Conservation (phyloP, 2,113 vertebrate species). For the Sterna hirundo region DNA sequence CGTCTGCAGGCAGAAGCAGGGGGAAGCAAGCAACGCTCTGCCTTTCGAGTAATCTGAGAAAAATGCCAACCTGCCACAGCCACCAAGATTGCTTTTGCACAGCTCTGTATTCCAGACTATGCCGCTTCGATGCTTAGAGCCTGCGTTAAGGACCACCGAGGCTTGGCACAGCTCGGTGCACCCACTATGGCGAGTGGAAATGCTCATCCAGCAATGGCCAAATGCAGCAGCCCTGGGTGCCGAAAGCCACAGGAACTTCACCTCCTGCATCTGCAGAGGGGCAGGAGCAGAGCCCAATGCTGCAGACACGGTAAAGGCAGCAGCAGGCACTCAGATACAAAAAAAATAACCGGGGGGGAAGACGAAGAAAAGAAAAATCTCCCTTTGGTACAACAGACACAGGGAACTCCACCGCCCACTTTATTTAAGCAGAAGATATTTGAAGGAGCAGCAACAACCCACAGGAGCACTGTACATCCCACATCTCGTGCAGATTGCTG, state of each 20-base stretch:
- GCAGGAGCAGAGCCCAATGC: background rate
- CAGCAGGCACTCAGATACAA: background rate
- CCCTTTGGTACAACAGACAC: background rate
- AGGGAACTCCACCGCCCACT: background rate
- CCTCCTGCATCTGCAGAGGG: background rate
- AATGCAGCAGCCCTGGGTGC: background rate
- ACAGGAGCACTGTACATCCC: background rate
- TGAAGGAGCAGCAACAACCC: background rate
- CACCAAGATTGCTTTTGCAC: background rate
- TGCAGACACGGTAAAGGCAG: background rate
- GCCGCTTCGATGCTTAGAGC: background rate
- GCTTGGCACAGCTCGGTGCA: background rate
- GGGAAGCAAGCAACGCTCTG: background rate
- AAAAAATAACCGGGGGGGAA: background rate
- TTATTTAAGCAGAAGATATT: background rate
- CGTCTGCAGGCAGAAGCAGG: background rate
- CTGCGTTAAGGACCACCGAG: background rate
- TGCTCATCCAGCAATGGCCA: accelerated
- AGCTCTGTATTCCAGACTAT: background rate
- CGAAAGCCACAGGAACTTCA: background rate
- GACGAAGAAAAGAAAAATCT: background rate
- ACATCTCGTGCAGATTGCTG: background rate
- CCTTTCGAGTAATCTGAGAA: background rate
- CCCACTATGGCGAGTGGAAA: background rate
- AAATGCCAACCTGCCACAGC: background rate